Evolutionary conservation across 2,888 invertebrate species (phyloP), one percentile per base, ranked within the genome.

Genomic region (Deilephila porcellus): DNA sequence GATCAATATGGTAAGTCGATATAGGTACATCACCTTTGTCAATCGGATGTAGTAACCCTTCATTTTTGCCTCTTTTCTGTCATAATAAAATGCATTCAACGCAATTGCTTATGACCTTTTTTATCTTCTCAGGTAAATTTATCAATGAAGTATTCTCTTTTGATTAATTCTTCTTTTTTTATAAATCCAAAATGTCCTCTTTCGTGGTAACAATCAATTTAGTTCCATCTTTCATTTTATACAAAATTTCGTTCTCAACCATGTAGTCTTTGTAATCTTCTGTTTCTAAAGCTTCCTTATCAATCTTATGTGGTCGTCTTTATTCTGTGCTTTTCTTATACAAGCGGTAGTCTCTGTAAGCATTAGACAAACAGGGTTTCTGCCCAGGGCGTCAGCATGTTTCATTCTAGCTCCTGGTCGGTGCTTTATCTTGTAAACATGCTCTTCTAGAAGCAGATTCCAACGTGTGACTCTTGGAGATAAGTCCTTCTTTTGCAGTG

Each of bases 261-360:
- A n/a, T n/a, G n/a, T n/a, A n/a, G n/a, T 76, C 20, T 74, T 81
- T 59, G 77, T 78, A 4, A 91, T 88, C 1, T 90, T 81, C 73
- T 89, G 84, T 32, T 60, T 20, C 37, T 79, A 74, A 77, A 81
- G 79, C 29, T 72, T 76, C 60, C 78, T 77, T 0, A 79, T 37
- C 14, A 74, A 8, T 37, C 60, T 73, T 45, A 78, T 67, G 11
- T 76, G 67, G 5, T 70, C 60, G 59, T 82, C 79, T 37, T 78
- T 75, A 19, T 79, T 71, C 75, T 82, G 81, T 29, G 79, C 79
- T 64, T 76, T 79, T 29, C 72, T 71, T n/a, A 79, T 14, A 0
- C 78, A 75, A 11, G 79, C 76, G 32, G 71, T 34, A 53, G 74
- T 77, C 60, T 81, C 80, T 1, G 80, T 80, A 4, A 72, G 45